Base-by-base conservation (phyloP, 2,113 vertebrate genomes). In the Chloropsis hardwickii region DNA sequence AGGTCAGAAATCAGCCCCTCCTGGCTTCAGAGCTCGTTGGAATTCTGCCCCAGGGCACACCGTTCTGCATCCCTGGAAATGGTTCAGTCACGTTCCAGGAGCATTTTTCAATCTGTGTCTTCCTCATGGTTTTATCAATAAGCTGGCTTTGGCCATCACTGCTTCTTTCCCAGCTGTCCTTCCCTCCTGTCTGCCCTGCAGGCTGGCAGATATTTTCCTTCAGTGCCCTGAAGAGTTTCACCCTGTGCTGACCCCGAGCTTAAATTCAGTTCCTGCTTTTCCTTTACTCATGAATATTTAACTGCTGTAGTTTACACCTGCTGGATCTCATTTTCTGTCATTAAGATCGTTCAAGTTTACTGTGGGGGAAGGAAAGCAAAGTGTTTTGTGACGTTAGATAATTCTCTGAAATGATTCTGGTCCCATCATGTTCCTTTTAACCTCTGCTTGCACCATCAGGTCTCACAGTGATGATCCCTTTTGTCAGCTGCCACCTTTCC, bases 321-420 rank as follows among this genome's bases (percentile, higher is more conserved):
- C 58, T 91, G 78, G 42, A 56, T 72, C 84, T 92, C 79, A 56
- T 85, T 94, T 76, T 57, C 88, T 84, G 66, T 78, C 92, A 78
- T 86, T 85, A 94, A 84, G 67, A 94, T 71, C 79, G 72, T 28
- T 78, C 51, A 48, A 40, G 90, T 93, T 78, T 94, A 62, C 90
- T 53, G 57, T 56, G 39, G 10, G 42, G 86, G 37, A 86, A 72
- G 87, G 89, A 40, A 70, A 86, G 90, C n/a, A 72, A 82, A 92
- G 94, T 51, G 67, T 60, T 94, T 83, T 83, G 67, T 86, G 82
- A 51, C 61, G 87, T 70, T 83, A 70, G 28, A 19, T 86, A 85
- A 53, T 74, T 87, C 71, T 79, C 86, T 20, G 48, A 40, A 81
- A 73, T 24, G 2, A 76, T 86, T 81, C 67, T 40, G 39, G 19